Conservation (phyloP, 2,888 invertebrate genomes). For the Heteromyza rotundicornis region DNA sequence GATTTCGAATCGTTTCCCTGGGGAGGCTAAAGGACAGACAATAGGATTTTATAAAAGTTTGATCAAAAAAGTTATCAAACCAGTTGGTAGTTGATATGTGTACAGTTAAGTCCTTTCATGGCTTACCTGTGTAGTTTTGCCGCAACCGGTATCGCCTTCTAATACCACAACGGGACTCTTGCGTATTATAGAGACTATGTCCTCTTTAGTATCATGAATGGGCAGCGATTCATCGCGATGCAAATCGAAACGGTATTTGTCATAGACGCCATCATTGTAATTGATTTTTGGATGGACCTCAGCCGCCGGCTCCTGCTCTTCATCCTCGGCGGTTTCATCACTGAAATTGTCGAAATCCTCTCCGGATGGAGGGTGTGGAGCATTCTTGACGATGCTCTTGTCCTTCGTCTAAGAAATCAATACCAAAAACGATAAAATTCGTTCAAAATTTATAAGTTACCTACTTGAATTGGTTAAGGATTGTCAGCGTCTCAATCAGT, state of each 20-base stretch:
- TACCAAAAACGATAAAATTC: no score
- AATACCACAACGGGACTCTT: slow-evolving; percentile 76
- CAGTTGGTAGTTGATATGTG: not conserved
- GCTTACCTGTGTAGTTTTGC: slow-evolving; percentile 84
- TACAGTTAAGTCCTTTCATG: slow-evolving; percentile 30
- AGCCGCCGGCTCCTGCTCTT: no score
- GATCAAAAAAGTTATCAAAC: not conserved
- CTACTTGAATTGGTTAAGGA: no score
- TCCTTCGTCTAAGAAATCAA: no score
- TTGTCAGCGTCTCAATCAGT: no score
- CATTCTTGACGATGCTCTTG: no score
- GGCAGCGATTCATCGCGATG: slow-evolving; percentile 51
- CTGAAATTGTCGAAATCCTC: no score
- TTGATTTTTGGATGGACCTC: slow-evolving; percentile 30
- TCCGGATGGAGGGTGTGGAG: no score
- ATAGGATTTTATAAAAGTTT: not conserved
- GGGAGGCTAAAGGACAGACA: not conserved
- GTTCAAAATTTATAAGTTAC: no score
- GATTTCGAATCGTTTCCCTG: slow-evolving; percentile 93
- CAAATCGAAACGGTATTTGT: slow-evolving; percentile 50
- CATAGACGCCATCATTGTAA: slow-evolving; percentile 47
- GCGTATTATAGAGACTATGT: slow-evolving; percentile 74
- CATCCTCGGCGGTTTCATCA: no score
- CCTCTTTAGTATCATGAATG: slow-evolving; percentile 47
- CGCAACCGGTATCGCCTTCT: slow-evolving; percentile 94